Evolutionary conservation across 2,888 invertebrate species (phyloP).

Genomic region (Xylota segnis): DNA sequence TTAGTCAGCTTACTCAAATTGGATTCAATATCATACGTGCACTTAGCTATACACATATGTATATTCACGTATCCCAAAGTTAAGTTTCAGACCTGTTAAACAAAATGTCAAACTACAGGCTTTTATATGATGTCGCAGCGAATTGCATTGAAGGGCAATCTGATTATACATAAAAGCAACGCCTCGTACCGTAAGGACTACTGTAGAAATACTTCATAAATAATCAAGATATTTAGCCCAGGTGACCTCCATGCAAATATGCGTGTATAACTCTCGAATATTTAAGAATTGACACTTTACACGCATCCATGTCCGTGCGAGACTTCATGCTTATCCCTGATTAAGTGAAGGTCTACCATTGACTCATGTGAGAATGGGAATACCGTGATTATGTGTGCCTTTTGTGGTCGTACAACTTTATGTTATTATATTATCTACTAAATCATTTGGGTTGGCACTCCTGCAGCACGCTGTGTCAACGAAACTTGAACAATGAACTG

Average conservation of each 20-base stretch:
- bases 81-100: neutral
- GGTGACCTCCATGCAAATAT: conserved; percentile 38
- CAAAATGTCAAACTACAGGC: conserved; percentile 6
- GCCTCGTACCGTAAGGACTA: conserved; percentile 15
- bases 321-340: conserved; percentile 61
- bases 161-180: conserved; percentile 6
- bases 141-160: conserved; percentile 51
- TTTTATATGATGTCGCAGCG: conserved; percentile 6
- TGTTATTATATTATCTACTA: conserved; percentile 33
- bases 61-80: neutral
- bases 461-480: conserved; percentile 23
- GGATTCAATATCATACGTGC: conserved; percentile 7
- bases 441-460: conserved; percentile 53
- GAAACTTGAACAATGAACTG: conserved; percentile 32
- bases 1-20: conserved; percentile 50
- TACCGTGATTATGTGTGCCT: conserved; percentile 48
- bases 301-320: conserved; percentile 31
- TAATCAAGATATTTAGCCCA: conserved; percentile 49
- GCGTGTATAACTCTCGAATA: conserved; percentile 48
- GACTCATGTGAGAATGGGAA: conserved; percentile 54
- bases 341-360: conserved; percentile 56
- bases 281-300: conserved; percentile 58
- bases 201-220: conserved; percentile 23
- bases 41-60: neutral
- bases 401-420: conserved; percentile 67